Conservation (phyloP, 2,113 vertebrate genomes). For the Taurulus bubalis region DNA sequence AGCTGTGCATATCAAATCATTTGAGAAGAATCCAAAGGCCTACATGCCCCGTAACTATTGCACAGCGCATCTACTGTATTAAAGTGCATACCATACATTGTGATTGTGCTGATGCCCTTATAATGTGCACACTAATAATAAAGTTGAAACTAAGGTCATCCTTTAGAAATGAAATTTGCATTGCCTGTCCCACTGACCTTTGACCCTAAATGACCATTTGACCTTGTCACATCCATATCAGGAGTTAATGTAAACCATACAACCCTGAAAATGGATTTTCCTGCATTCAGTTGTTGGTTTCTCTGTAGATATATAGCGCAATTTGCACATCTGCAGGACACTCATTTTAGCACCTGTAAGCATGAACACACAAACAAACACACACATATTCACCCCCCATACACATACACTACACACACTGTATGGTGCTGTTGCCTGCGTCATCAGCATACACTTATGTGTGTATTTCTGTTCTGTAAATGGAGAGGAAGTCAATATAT, state of each 20-base stretch:
- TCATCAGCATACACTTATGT: slow-evolving; percentile 51
- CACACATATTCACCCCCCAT: background rate
- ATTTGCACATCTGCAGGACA: slow-evolving; percentile 10
- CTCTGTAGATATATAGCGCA: background rate
- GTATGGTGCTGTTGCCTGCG: slow-evolving; percentile 51
- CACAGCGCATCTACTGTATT: background rate
- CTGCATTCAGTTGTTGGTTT: background rate
- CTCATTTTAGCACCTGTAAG: background rate
- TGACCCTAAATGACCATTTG: slow-evolving; percentile 38
- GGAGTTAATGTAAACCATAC: slow-evolving; percentile 2
- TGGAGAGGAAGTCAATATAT: slow-evolving; percentile 68
- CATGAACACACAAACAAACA: background rate
- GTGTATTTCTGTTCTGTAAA: slow-evolving; percentile 60
- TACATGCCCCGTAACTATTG: background rate
- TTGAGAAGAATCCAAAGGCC: background rate
- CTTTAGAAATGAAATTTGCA: slow-evolving; percentile 36
- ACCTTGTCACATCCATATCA: slow-evolving; percentile 25
- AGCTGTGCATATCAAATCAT: background rate
- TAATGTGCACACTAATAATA: slow-evolving; percentile 18
- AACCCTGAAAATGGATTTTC: background rate
- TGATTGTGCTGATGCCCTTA: background rate
- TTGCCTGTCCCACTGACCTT: slow-evolving; percentile 41
- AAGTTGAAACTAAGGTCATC: slow-evolving; percentile 43
- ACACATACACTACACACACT: slow-evolving; percentile 7
- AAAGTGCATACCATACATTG: background rate